Evolutionary conservation across 2,797 vertebrate genomes (phyloP).

Genomic region (Megaceryle alcyon): DNA sequence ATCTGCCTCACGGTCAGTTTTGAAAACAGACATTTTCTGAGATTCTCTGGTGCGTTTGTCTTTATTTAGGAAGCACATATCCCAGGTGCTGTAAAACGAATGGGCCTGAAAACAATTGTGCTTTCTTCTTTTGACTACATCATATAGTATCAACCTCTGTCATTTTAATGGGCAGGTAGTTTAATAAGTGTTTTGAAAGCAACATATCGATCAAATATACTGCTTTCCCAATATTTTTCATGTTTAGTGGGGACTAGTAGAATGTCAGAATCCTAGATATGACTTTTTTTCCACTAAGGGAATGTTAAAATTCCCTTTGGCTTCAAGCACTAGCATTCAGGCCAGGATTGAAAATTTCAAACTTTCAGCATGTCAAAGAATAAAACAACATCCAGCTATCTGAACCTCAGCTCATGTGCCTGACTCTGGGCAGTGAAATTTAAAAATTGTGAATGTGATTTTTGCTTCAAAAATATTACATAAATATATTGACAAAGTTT

Average conservation of each 20-base stretch:
- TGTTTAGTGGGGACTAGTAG: not conserved
- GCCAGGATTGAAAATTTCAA: not conserved
- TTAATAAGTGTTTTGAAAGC: not conserved
- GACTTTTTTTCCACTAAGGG: not conserved
- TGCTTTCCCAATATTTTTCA: not conserved
- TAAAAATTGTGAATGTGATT: not conserved
- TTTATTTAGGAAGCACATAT: not conserved
- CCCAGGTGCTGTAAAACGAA: not conserved
- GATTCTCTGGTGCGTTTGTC: not conserved
- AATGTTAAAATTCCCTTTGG: not conserved
- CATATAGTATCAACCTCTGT: not conserved
- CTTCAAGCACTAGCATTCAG: not conserved
- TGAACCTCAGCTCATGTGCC: not conserved
- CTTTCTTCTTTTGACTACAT: not conserved
- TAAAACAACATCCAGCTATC: not conserved
- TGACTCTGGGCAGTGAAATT: not conserved
- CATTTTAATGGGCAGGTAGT: not conserved
- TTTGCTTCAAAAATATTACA: not conserved
- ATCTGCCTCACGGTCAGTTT: not conserved
- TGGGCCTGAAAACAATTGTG: not conserved
- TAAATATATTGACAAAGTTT: not conserved
- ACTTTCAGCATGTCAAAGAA: not conserved
- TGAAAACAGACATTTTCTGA: not conserved
- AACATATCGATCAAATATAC: not conserved
- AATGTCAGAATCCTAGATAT: not conserved